Evolutionary conservation across 2,888 invertebrate species (phyloP), one percentile per base, ranked within the genome.

Genomic region (Hirtodrosophila duncani): DNA sequence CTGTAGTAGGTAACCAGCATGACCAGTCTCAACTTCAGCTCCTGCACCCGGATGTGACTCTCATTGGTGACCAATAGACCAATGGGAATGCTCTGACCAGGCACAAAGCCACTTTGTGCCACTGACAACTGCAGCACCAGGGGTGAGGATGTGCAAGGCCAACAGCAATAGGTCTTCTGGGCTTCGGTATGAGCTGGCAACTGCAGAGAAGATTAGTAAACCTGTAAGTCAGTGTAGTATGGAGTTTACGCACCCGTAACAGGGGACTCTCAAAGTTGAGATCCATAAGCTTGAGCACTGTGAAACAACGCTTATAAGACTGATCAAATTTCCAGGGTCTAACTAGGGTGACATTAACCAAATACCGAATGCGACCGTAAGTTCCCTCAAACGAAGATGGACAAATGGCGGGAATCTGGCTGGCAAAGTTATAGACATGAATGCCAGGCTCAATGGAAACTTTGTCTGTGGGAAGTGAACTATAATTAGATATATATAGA

Each of bases 281-380:
- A 85, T 96, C 95, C 77, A 94, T 88, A 2, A 92, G 89, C 65
- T 92, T 91, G 21, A 94, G 89, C 5, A 96, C 92, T 14, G 93
- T 94, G 78, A 96, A 94, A 3, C 92, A 91, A 70, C 90, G 89
- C 83, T 92, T 93, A 27, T 77, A 85, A 1, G 58, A 72, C 38
- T 85, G 81, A 86, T 96, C 94, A 83, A 92, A 93, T 81, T 94
- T 94, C 94, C 94, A 94, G 10, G 96, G 94, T 6, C 94, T 89
- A 80, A 94, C 94, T 11, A 96, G 87, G 0, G 90, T 90, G 3
- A 93, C 92, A 84, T 92, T 78, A 0, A 62, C 69, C 75, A 89
- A 87, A 78, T 92, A 92, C 2, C 91, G 83, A 13, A 90, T 84
- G 57, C 88, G 86, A 0, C 90, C 90, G 11, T 83, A 62, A 0